Conservation (phyloP, 2,113 vertebrate species). For the Mesitornis unicolor region DNA sequence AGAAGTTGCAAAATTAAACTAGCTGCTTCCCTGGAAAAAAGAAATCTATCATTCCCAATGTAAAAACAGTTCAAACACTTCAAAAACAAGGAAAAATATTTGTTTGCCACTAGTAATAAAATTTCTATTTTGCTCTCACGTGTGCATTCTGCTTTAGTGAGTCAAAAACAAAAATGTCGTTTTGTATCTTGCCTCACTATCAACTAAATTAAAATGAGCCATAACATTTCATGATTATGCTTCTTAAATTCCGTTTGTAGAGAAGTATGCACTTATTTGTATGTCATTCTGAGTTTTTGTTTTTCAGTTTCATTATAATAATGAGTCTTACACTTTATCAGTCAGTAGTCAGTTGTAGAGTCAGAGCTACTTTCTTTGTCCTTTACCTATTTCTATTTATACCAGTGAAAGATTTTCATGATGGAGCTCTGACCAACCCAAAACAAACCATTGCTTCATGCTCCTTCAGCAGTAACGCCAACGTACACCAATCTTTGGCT, state of each 20-base stretch:
- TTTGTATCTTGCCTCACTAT: neutral
- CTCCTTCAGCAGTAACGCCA: fast-evolving
- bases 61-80: neutral
- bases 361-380: neutral
- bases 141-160: neutral
- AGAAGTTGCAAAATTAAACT: neutral
- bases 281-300: neutral
- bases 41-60: neutral
- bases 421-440: neutral
- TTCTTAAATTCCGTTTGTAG: neutral
- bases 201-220: neutral
- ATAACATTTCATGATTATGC: neutral
- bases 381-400: neutral
- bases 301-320: neutral
- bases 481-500: fast-evolving
- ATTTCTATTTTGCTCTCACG: neutral
- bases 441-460: neutral
- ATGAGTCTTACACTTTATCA: neutral
- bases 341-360: neutral
- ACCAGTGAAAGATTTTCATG: neutral
- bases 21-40: neutral
- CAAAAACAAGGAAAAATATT: neutral
- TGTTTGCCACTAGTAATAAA: neutral
- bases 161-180: neutral
- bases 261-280: neutral